These are phyloP conservation scores for Nesometra sesokonis DNA, from an alignment of 35 echinoderm and acorn worm species.

Conservation along the genomic window DNA sequence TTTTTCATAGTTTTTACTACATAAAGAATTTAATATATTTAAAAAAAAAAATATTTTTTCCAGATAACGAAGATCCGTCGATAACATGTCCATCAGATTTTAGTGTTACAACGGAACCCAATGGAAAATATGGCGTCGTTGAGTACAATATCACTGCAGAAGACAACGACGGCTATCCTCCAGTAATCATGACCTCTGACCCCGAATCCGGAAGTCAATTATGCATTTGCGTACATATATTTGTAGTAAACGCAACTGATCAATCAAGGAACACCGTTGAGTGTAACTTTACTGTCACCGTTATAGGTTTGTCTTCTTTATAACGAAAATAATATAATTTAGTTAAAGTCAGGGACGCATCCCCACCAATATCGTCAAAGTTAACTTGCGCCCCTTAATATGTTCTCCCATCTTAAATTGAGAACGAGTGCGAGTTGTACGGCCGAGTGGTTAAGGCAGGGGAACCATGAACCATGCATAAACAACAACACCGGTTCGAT, in stretches of 20 bases:
- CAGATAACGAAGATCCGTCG: background rate
- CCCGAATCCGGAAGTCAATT: background rate
- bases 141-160: background rate
- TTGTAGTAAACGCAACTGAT: background rate
- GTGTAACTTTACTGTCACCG: background rate
- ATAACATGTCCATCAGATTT: background rate
- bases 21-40: no score
- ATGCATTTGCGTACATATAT: background rate
- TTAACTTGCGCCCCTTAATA: no score
- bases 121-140: background rate
- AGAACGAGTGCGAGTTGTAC: no score
- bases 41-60: no score
- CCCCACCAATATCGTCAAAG: no score
- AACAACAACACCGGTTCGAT: no score
- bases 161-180: background rate
- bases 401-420: no score
- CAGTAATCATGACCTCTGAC: background rate
- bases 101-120: background rate
- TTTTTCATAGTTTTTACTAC: no score
- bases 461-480: no score
- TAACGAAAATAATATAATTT: no score
- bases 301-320: background rate
- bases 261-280: background rate
- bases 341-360: no score
- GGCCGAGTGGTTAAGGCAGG: no score